phyloP scores from a whole-genome alignment of 2,113 vertebrate genomes.

The Chaetura pelagica region DNA sequence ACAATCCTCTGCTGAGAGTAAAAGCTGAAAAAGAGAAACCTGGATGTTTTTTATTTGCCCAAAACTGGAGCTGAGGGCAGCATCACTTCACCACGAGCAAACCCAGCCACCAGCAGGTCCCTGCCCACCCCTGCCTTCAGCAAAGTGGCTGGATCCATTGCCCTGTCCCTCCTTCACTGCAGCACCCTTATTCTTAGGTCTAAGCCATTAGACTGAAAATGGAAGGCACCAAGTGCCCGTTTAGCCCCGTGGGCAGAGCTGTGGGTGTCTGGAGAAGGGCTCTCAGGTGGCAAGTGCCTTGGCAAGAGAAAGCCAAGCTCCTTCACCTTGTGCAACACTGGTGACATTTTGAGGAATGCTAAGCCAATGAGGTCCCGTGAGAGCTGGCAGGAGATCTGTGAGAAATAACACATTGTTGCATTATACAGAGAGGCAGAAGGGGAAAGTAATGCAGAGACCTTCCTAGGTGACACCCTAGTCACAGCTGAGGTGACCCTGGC shows the following conservation, averaged over 20 bases:
- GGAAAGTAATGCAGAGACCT: not conserved
- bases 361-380: not conserved
- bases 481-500: not conserved
- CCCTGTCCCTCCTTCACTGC: not conserved
- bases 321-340: accelerated
- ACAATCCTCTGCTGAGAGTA: not conserved
- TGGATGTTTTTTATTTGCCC: not conserved
- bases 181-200: not conserved
- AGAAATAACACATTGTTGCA: not conserved
- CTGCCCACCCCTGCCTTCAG: not conserved
- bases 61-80: accelerated
- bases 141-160: accelerated
- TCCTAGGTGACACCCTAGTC: accelerated
- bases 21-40: not conserved
- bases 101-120: not conserved
- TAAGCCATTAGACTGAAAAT: not conserved
- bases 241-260: not conserved
- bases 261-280: not conserved
- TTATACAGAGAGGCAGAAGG: not conserved
- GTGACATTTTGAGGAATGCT: accelerated
- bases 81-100: accelerated
- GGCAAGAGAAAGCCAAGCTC: not conserved
- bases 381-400: not conserved
- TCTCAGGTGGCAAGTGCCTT: not conserved
- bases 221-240: not conserved